These are phyloP conservation scores for Melinaea marsaeus DNA, from an alignment of 2,888 invertebrate species.

Conservation along the genomic window DNA sequence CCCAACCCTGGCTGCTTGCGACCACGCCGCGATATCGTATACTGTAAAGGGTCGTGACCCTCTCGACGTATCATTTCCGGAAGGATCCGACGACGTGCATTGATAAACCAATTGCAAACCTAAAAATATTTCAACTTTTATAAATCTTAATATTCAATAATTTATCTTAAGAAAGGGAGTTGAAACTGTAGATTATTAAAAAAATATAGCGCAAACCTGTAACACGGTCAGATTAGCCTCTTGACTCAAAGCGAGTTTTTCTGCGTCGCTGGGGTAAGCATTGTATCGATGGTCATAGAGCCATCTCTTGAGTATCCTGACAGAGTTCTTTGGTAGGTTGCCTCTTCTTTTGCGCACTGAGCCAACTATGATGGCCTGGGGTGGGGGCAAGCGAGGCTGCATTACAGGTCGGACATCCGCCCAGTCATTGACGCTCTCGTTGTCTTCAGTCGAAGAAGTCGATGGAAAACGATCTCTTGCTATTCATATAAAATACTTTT, in stretches of 20 bases:
- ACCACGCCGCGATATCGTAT: conserved; percentile 92
- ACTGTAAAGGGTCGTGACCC: conserved; percentile 93
- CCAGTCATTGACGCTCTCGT: conserved; percentile 79
- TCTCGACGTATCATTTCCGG: conserved; percentile 95
- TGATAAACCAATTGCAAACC: conserved; percentile 98
- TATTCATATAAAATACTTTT: conserved; percentile 37
- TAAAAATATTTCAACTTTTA: conserved; percentile 31
- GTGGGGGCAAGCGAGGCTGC: conserved; percentile 36
- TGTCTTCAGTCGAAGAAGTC: conserved; percentile 82
- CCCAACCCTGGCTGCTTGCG: conserved; percentile 80
- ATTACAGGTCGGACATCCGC: conserved; percentile 46
- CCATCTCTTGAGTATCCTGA: conserved; percentile 94
- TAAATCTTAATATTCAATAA: no score
- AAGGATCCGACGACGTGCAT: conserved; percentile 92
- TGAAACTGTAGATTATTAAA: no score
- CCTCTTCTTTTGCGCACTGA: conserved; percentile 89
- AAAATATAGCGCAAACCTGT: conserved; percentile 76
- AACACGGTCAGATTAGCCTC: conserved; percentile 92
- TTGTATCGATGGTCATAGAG: conserved; percentile 95
- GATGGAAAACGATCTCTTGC: conserved; percentile 83
- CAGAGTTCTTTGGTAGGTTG: conserved; percentile 94
- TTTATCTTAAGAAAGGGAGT: no score
- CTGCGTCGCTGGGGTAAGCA: conserved; percentile 95
- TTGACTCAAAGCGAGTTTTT: conserved; percentile 90
- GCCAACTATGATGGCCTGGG: conserved; percentile 52